Conservation (phyloP, 64 coral and sea anemone species). For the Montipora capricornis region DNA sequence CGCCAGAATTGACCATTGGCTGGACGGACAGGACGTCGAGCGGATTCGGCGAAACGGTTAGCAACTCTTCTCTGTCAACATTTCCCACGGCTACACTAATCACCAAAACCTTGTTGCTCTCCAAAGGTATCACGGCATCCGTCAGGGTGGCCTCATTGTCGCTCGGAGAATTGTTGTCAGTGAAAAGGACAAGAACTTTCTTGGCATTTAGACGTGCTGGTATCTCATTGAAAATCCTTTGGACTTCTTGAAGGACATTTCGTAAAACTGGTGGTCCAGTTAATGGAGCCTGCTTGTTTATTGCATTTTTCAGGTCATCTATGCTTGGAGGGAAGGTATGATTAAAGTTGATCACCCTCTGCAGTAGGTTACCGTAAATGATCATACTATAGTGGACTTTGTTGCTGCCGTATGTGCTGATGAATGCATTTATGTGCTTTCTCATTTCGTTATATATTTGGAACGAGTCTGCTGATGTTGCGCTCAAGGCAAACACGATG, state of each 20-base stretch:
- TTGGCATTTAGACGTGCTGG: constrained; percentile 55
- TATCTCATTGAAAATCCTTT: constrained; percentile 56
- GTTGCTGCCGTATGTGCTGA: constrained; percentile 59
- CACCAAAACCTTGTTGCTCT: constrained; percentile 9
- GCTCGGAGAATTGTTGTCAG: constrained; percentile 63
- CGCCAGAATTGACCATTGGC: not conserved
- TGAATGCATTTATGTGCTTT: constrained; percentile 43
- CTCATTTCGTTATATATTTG: constrained; percentile 52
- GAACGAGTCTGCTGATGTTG: constrained; percentile 46
- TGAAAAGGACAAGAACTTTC: constrained; percentile 79
- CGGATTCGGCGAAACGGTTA: constrained; percentile 34
- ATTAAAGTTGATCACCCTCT: constrained; percentile 57
- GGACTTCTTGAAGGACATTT: constrained; percentile 57
- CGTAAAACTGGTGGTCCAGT: constrained; percentile 42
- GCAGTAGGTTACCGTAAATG: constrained; percentile 44
- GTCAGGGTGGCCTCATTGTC: not conserved
- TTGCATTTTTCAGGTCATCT: constrained; percentile 57
- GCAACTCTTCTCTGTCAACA: constrained; percentile 27
- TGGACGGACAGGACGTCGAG: constrained; percentile 27
- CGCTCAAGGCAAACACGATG: constrained; percentile 68
- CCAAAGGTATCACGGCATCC: constrained; percentile 10
- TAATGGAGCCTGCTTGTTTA: constrained; percentile 35
- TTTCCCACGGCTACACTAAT: constrained; percentile 5
- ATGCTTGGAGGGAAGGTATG: constrained; percentile 28
- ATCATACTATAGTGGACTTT: constrained; percentile 82